Conservation (phyloP, 2,113 vertebrate species). For the Apteryx owenii region DNA sequence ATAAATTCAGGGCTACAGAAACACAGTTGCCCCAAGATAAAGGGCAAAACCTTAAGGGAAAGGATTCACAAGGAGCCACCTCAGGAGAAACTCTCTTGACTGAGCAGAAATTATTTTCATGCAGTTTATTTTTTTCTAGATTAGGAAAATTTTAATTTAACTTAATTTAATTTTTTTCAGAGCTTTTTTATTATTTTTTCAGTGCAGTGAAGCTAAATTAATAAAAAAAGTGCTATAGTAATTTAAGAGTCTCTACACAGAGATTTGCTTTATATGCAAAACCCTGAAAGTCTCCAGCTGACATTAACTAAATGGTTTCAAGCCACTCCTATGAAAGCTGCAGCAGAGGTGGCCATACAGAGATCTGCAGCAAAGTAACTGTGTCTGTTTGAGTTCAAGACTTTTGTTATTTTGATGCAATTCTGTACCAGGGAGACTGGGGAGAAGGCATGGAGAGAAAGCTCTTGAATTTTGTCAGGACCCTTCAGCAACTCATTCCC, state of each 20-base stretch:
- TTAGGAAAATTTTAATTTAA: constrained; percentile 5
- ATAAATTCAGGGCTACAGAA: neutral
- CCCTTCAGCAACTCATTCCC: neutral
- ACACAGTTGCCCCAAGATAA: neutral
- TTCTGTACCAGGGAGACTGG: neutral
- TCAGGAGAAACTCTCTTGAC: neutral
- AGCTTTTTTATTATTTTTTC: neutral
- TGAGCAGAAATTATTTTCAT: neutral
- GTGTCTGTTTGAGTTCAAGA: neutral
- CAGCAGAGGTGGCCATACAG: neutral
- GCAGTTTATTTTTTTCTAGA: neutral
- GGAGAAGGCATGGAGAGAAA: neutral
- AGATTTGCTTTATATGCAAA: neutral
- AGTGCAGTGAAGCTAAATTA: neutral
- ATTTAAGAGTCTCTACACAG: neutral
- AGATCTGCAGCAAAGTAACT: neutral
- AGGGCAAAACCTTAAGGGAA: neutral
- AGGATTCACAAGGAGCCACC: neutral
- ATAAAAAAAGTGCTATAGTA: neutral
- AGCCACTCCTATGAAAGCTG: neutral
- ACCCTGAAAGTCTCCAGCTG: neutral
- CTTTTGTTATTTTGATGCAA: neutral
- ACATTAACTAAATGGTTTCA: neutral
- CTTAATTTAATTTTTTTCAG: too few species aligned
- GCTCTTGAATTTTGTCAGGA: neutral